Evolutionary conservation across 2,888 invertebrate genomes (phyloP), one percentile per base, ranked within the genome.

Genomic region (Torymus tubicola): DNA sequence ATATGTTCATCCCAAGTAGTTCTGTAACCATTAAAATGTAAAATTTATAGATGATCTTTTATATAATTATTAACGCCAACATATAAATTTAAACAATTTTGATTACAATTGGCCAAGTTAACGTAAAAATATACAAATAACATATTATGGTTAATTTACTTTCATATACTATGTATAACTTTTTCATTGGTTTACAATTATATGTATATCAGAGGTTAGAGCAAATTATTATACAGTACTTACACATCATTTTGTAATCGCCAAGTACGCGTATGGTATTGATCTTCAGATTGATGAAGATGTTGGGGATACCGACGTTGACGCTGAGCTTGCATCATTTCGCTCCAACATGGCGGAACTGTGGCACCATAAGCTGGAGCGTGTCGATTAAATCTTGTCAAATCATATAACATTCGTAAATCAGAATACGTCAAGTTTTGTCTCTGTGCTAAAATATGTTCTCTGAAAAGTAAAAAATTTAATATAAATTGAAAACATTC

Each of bases 1-100:
- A 98, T 94, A 87, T 98, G 98, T 88, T 98, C 98, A 87, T 97
- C 97, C 96, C 97, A 97, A 0, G 97, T 97, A 24, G 96, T 94
- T 71, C 88, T 88, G 74, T 4, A 68, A 11, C 14, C 61, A 67
- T 57, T 68, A 0, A 24, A 73, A 42, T 42, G 42, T 24, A 63
- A 63, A 24, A 31, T 63, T 24, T 63, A 8, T 42, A 42, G 1
- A 8, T 42, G 10, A 8, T 42, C 42, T 42, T 42, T 42, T 42
- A 5, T 42, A 42, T 8, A 42, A 42, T 42, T 42, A 42, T 8
- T 42, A 42, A 42, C 42, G 42, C 5, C 5, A 42, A 42, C 0
- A 42, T 42, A 42, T 42, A 8, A 5, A 42, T 42, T 42, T 8
- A 42, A 42, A 42, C 42, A 42, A 42, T 42, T 42, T 42, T 42